Evolutionary conservation across 2,113 vertebrate genomes (phyloP).

Genomic region (Nothocercus nigrocapillus): DNA sequence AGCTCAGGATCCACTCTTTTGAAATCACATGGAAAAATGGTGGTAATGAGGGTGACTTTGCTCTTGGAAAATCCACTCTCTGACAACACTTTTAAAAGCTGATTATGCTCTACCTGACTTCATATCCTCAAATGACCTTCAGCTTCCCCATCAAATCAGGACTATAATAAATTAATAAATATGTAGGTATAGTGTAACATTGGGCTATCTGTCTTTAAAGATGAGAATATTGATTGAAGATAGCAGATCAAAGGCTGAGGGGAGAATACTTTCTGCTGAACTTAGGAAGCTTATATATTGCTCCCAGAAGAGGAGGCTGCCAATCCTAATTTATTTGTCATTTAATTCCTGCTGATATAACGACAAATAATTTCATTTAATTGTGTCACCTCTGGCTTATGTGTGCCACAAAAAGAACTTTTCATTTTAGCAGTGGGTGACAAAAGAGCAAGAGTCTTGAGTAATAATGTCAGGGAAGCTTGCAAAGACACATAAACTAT

Average conservation of each 20-base stretch:
- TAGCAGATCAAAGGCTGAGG: conserved; percentile 44
- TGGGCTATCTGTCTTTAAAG: neutral
- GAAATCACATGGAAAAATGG: neutral
- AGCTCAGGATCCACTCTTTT: neutral
- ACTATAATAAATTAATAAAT: neutral
- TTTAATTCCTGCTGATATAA: conserved; percentile 71
- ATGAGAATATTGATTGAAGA: conserved; percentile 41
- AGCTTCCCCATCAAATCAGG: neutral
- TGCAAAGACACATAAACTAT: conserved; percentile 30
- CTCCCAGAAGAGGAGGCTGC: conserved; percentile 24
- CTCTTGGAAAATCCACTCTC: neutral
- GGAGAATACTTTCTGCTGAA: conserved; percentile 46
- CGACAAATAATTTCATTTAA: conserved; percentile 72
- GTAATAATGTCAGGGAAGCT: conserved; percentile 45
- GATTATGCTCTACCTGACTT: neutral
- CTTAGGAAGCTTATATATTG: conserved; percentile 64
- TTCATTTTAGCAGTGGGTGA: conserved; percentile 56
- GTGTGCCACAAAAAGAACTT: conserved; percentile 54
- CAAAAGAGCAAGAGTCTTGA: conserved; percentile 40
- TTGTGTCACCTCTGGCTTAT: conserved; percentile 71
- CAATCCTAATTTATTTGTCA: conserved; percentile 70
- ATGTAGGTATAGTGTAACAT: neutral
- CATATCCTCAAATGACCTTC: neutral
- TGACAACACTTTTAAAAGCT: neutral
- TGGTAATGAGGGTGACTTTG: neutral